Evolutionary conservation across 2,113 vertebrate species (phyloP).

Genomic region (Phaethon lepturus): DNA sequence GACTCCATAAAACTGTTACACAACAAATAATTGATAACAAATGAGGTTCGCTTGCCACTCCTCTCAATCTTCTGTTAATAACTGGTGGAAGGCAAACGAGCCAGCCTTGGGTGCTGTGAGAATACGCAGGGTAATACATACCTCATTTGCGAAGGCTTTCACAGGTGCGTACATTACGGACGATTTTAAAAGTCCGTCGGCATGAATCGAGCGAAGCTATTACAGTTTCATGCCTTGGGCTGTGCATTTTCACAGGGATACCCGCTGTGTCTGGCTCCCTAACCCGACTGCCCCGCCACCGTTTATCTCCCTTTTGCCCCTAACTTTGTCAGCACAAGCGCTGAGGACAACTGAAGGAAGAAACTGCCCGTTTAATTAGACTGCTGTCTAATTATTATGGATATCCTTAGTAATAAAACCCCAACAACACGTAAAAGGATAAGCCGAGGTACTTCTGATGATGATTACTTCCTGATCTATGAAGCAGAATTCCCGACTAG

Average conservation of each 20-base stretch:
- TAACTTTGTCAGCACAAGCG: constrained; percentile 1
- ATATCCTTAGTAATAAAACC: not conserved
- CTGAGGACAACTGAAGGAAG: not conserved
- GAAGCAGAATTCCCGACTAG: not conserved
- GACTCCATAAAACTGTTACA: not conserved
- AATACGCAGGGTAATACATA: not conserved
- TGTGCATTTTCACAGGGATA: not conserved
- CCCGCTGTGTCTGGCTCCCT: not conserved
- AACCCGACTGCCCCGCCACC: not conserved
- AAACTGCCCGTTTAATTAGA: constrained; percentile 20
- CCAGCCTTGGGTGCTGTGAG: not conserved
- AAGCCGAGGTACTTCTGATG: not conserved
- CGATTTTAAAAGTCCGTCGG: not conserved
- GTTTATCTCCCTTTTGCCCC: not conserved
- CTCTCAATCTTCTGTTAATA: not conserved
- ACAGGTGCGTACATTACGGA: constrained; percentile 5
- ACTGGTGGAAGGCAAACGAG: not conserved
- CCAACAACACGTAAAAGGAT: not conserved
- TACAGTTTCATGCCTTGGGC: not conserved
- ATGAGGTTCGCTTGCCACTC: not conserved
- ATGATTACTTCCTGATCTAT: not conserved
- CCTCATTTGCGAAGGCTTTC: constrained; percentile 1
- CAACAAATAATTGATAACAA: constrained; percentile 56
- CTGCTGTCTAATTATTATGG: not conserved
- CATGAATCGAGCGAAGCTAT: not conserved